Conservation (phyloP, 2,888 invertebrate species). For the Griposia aprilina region DNA sequence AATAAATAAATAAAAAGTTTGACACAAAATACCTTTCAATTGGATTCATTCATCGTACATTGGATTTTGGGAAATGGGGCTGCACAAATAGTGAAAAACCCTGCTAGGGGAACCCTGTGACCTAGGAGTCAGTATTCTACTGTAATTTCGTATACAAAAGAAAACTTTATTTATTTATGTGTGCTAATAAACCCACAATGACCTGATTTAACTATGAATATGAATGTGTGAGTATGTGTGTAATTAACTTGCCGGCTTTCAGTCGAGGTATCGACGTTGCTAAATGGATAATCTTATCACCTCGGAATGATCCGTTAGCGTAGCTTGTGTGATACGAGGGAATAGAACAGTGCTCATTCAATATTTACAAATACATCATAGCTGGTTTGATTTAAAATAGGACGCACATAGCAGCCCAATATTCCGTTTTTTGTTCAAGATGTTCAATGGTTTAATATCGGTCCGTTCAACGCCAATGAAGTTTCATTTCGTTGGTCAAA, state of each 20-base stretch:
- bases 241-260: slow-evolving; percentile 6
- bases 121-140: too few relatives aligned
- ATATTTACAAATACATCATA: slow-evolving; percentile 2
- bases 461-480: not conserved
- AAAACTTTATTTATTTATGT: too few relatives aligned
- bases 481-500: slow-evolving; percentile 3
- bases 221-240: too few relatives aligned
- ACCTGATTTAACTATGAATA: too few relatives aligned
- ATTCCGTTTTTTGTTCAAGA: not conserved
- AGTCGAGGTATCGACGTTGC: slow-evolving; percentile 29
- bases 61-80: not conserved
- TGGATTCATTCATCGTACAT: too few relatives aligned
- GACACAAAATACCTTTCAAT: not conserved
- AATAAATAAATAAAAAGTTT: too few relatives aligned
- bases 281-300: slow-evolving; percentile 51
- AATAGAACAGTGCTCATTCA: not conserved
- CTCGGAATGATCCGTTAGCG: slow-evolving; percentile 3
- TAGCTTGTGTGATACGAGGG: not conserved
- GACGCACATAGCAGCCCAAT: not conserved
- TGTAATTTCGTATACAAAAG: too few relatives aligned
- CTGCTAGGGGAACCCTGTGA: not conserved
- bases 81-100: not conserved
- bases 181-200: too few relatives aligned
- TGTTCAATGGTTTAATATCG: slow-evolving; percentile 9
- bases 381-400: not conserved